Percentiles rank a stretch among this genome's conserved stretches.
Conservation (phyloP, 2,797 vertebrate species). For the Neosilurus mollespiculum region DNA sequence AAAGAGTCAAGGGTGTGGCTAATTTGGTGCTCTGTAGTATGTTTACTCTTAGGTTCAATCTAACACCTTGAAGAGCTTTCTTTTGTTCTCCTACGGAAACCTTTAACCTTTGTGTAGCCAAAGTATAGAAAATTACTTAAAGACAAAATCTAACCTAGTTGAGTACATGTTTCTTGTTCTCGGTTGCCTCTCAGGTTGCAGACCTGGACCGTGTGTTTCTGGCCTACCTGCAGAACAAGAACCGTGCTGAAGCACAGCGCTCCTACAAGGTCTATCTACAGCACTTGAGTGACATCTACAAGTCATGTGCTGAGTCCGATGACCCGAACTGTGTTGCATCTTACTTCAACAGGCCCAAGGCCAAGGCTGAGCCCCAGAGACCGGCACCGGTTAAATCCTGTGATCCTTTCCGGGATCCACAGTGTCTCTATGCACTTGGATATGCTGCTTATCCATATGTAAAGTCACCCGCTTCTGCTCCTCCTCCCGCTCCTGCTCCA, state of each 20-base stretch:
- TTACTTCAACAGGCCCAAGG: slow-evolving; percentile 62
- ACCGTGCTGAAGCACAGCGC: slow-evolving; percentile 72
- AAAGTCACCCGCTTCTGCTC: slow-evolving; percentile 52
- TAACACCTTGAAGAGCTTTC: neutral
- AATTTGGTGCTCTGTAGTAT: neutral
- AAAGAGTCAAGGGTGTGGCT: neutral
- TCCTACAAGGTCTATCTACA: slow-evolving; percentile 76
- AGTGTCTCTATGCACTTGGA: slow-evolving; percentile 70
- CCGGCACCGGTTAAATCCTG: slow-evolving; percentile 73
- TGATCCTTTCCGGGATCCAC: slow-evolving; percentile 74
- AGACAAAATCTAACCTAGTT: neutral
- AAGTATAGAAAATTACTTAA: neutral
- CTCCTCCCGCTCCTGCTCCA: slow-evolving; percentile 59
- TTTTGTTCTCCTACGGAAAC: neutral
- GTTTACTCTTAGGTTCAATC: neutral
- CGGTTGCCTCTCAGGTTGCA: slow-evolving; percentile 56
- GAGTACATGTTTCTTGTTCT: neutral
- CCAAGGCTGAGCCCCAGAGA: slow-evolving; percentile 64
- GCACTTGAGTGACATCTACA: slow-evolving; percentile 77
- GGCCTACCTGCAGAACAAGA: slow-evolving; percentile 80
- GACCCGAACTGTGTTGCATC: slow-evolving; percentile 74
- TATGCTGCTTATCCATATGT: slow-evolving; percentile 70
- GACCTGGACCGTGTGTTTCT: slow-evolving; percentile 81
- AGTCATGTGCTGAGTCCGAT: slow-evolving; percentile 73
- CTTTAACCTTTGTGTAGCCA: neutral